phyloP scores from a whole-genome alignment of 2,797 vertebrate genomes.

The Lepilemur septentrionalis region DNA sequence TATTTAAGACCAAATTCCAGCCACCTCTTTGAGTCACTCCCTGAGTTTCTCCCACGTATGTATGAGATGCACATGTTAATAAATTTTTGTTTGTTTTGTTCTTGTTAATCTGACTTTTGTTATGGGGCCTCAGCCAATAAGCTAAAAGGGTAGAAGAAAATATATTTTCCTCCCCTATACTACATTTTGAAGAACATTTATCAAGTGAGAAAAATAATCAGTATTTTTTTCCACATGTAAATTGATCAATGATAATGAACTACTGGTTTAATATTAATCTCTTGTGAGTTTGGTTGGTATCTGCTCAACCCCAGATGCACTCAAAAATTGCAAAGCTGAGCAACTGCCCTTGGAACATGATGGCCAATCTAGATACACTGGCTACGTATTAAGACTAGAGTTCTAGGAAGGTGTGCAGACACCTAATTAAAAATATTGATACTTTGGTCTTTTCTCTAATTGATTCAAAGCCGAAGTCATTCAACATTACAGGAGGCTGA shows the following conservation, averaged over 20 bases:
- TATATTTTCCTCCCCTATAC: background rate
- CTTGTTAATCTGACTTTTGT: background rate
- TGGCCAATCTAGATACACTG: background rate
- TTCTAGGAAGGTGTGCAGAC: background rate
- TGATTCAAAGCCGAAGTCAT: background rate
- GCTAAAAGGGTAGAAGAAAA: background rate
- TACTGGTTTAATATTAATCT: background rate
- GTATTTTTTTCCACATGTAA: background rate
- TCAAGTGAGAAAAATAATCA: background rate
- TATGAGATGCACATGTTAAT: background rate
- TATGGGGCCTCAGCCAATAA: background rate
- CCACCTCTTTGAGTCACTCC: background rate
- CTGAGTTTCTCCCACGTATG: background rate
- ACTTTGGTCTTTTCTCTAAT: background rate
- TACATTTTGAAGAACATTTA: conserved; percentile 10
- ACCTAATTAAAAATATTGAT: background rate
- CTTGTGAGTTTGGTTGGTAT: background rate
- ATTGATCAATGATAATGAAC: background rate
- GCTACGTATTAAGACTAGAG: background rate
- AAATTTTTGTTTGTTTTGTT: background rate
- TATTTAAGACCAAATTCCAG: background rate
- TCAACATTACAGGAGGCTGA: background rate
- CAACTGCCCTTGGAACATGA: background rate
- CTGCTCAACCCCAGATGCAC: background rate
- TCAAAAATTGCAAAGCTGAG: conserved; percentile 10